These are phyloP conservation scores for Macheiramphus alcinus DNA, from an alignment of 2,113 vertebrate genomes.

Conservation along the genomic window DNA sequence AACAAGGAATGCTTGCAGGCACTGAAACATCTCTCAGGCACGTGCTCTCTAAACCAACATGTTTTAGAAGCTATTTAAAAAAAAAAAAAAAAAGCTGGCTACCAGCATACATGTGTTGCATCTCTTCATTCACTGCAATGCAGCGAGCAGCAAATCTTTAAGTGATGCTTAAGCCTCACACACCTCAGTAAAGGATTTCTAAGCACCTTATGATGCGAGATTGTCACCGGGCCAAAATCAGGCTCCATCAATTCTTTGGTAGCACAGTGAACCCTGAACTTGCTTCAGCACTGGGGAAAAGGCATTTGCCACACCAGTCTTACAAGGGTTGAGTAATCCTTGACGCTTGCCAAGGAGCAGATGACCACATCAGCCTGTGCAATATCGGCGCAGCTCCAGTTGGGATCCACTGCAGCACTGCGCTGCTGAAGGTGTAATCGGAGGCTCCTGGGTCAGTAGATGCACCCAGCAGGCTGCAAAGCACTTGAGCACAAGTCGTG, in stretches of 20 bases:
- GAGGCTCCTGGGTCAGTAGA: too few species aligned
- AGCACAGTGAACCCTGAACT: neutral
- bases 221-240: neutral
- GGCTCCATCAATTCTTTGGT: neutral
- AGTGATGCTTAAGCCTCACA: neutral
- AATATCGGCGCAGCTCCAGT: neutral
- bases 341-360: neutral
- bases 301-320: neutral
- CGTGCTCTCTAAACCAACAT: neutral
- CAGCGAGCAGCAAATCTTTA: neutral
- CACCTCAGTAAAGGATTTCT: neutral
- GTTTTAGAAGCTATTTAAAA: neutral
- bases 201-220: neutral
- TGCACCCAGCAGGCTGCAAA: neutral
- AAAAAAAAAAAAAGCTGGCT: neutral
- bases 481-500: too few species aligned
- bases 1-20: neutral
- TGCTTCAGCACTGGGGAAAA: neutral
- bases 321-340: neutral
- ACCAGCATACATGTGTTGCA: neutral
- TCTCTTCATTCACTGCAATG: neutral
- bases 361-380: neutral
- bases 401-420: too few species aligned
- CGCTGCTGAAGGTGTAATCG: accelerated
- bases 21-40: neutral